phyloP scores from a whole-genome alignment of 2,888 invertebrate species.

The Nomada hirtipes region DNA sequence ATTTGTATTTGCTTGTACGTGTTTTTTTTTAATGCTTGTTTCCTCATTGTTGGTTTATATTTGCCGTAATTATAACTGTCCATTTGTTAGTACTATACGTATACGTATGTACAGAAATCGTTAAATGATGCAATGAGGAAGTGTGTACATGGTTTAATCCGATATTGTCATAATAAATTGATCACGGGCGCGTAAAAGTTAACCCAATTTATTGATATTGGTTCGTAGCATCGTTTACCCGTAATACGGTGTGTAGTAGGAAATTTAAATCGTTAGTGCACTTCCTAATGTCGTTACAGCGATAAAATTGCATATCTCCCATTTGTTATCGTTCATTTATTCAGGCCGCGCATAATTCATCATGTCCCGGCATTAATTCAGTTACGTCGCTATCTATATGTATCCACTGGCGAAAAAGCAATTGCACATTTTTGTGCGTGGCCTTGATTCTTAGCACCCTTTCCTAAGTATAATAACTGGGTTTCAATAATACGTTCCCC shows the following conservation, averaged over 20 bases:
- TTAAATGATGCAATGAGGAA: background rate
- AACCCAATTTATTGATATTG: background rate
- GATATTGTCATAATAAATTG: background rate
- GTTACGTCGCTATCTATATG: conserved; percentile 5
- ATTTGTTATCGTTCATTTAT: conserved; percentile 24
- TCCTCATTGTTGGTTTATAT: background rate
- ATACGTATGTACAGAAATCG: background rate
- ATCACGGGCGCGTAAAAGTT: background rate
- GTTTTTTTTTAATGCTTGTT: too few relatives aligned
- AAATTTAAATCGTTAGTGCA: background rate
- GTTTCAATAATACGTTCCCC: background rate
- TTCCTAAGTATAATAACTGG: background rate
- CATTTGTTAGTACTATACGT: too few relatives aligned
- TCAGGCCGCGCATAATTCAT: conserved; percentile 30
- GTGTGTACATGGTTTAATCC: background rate
- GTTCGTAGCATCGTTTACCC: background rate
- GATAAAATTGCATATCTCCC: background rate
- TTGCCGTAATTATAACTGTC: background rate
- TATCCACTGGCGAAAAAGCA: conserved; percentile 1
- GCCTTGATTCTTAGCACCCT: conserved; percentile 19
- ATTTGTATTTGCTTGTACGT: too few relatives aligned
- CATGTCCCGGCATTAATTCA: conserved; percentile 7
- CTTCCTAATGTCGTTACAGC: background rate
- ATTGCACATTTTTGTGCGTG: background rate
- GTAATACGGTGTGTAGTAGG: background rate